A percentile compares a stretch with the other conserved stretches of the same genome.
Evolutionary conservation across 2,888 invertebrate genomes (phyloP).

Genomic region (Drosophila borborema): DNA sequence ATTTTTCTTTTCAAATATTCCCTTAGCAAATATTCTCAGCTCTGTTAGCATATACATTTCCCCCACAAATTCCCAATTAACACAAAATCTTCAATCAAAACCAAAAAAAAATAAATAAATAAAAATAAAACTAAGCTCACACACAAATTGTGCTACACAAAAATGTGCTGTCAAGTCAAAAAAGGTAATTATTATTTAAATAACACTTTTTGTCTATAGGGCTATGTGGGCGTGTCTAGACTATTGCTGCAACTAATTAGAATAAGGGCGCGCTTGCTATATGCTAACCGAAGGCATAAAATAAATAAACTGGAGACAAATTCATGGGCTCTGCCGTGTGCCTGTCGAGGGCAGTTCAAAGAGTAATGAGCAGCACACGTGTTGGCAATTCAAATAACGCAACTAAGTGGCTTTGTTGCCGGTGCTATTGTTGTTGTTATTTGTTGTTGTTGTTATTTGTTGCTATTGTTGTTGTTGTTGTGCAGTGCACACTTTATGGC

Average conservation of each 20-base stretch:
- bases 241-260: conserved; percentile 36
- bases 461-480: conserved; percentile 14
- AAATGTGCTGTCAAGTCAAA: not conserved
- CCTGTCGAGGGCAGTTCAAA: conserved; percentile 2
- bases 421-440: conserved; percentile 9
- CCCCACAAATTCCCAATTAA: not conserved
- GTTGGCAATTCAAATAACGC: conserved; percentile 45
- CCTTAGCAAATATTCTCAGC: not conserved
- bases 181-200: conserved; percentile 44
- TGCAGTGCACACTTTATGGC: conserved; percentile 32
- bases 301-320: conserved; percentile 15
- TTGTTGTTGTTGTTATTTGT: conserved; percentile 19
- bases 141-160: not conserved
- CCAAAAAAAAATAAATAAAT: too few relatives aligned
- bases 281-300: not conserved
- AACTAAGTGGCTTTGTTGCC: conserved; percentile 43
- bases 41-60: not conserved
- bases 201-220: conserved; percentile 9
- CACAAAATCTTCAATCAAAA: not conserved
- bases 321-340: not conserved
- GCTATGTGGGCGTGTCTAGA: conserved; percentile 1
- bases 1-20: not conserved
- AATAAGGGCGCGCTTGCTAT: conserved; percentile 11
- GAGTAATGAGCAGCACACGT: conserved; percentile 47
- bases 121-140: not conserved